Conservation (phyloP, 53 echinoderm and acorn worm genomes). For the Holothuria scabra region DNA sequence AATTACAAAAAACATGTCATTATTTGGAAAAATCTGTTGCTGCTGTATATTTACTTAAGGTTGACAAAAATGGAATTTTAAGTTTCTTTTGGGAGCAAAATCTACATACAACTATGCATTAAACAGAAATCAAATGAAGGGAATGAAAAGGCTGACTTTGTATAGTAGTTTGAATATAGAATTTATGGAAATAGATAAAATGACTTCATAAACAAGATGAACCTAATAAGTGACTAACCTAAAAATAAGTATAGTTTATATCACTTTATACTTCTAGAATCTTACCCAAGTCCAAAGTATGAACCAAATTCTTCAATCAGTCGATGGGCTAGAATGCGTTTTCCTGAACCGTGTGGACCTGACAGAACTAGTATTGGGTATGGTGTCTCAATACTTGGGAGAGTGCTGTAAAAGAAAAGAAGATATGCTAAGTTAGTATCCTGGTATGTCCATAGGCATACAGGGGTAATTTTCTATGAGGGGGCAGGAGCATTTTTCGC, state of each 20-base stretch:
- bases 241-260: background rate
- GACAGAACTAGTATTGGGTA: constrained; percentile 89
- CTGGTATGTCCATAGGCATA: too few species aligned
- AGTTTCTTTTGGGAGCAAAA: too few species aligned
- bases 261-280: background rate
- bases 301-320: constrained; percentile 78
- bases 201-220: background rate
- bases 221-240: background rate
- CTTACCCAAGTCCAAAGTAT: constrained; percentile 98
- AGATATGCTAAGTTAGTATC: too few species aligned
- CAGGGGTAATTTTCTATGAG: too few species aligned
- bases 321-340: constrained; percentile 75
- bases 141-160: too few species aligned
- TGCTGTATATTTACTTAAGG: too few species aligned
- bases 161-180: background rate
- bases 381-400: constrained; percentile 91
- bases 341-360: constrained; percentile 87
- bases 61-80: too few species aligned
- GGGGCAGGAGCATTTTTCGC: too few species aligned
- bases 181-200: background rate
- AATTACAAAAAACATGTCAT: too few species aligned
- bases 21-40: too few species aligned
- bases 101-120: too few species aligned
- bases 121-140: too few species aligned
- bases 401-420: constrained; percentile 58